A percentile compares a stretch with the other conserved stretches of the same genome.
Conservation (phyloP, 2,797 vertebrate genomes). For the Chaetodon trifasciatus region DNA sequence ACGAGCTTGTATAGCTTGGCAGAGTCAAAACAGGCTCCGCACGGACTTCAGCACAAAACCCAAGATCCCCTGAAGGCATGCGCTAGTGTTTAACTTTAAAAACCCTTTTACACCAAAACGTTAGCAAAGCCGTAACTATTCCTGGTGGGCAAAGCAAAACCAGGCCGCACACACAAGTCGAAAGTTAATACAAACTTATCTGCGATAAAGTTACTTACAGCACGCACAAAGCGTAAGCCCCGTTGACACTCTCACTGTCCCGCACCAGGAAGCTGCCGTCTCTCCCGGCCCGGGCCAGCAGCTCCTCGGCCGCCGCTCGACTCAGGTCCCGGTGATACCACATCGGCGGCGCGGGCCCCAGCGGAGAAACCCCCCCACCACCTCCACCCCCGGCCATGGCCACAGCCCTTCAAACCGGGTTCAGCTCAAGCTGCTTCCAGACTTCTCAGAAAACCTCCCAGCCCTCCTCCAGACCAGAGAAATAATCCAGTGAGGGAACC, state of each 20-base stretch:
- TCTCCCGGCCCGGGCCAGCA: constrained; percentile 92
- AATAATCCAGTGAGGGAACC: constrained; percentile 22
- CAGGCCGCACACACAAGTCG: background rate
- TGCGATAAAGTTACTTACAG: constrained; percentile 87
- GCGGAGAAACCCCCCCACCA: constrained; percentile 72
- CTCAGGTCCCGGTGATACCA: constrained; percentile 98
- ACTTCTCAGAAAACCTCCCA: constrained; percentile 46
- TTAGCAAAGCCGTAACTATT: background rate
- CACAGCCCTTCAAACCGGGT: constrained; percentile 75
- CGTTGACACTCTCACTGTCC: constrained; percentile 95
- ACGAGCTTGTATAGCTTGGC: background rate
- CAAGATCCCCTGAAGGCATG: constrained; percentile 5
- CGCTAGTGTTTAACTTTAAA: background rate
- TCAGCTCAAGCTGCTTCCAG: constrained; percentile 62
- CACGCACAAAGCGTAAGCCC: constrained; percentile 94
- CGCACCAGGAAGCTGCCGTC: constrained; percentile 98
- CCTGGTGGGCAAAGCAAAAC: background rate
- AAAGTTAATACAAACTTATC: background rate
- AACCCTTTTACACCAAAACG: background rate
- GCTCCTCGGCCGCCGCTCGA: constrained; percentile 95
- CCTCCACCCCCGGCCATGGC: constrained; percentile 82
- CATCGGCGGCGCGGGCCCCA: constrained; percentile 85
- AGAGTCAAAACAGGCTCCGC: constrained; percentile 9
- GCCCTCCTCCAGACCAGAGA: constrained; percentile 41
- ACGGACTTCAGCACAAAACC: background rate